These are phyloP conservation scores for Panulirus ornatus DNA, from an alignment of 1,140 invertebrate genomes.

Conservation along the genomic window DNA sequence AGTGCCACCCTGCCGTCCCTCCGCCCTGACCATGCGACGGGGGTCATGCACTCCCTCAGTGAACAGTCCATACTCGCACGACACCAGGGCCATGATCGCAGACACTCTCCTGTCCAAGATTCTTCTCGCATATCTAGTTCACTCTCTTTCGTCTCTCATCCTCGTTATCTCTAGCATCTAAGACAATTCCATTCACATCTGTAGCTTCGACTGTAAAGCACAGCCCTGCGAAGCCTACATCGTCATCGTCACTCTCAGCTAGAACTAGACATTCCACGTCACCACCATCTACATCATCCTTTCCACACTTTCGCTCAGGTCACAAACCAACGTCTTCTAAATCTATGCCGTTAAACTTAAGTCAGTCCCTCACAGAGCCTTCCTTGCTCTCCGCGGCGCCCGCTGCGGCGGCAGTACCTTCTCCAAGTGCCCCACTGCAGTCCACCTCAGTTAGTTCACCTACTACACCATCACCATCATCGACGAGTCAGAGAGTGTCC, in stretches of 20 bases:
- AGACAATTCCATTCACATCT: neutral
- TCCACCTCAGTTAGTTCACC: neutral
- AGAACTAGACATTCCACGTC: conserved; percentile 49
- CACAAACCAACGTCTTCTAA: conserved; percentile 13
- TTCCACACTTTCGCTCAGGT: conserved; percentile 13
- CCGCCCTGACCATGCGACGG: neutral
- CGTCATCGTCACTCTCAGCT: neutral
- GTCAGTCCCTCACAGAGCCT: too few relatives aligned
- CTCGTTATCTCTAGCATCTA: conserved; percentile 31
- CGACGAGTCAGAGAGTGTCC: neutral
- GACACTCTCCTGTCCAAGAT: conserved; percentile 11
- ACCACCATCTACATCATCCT: conserved; percentile 12
- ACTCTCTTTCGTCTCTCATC: conserved; percentile 19
- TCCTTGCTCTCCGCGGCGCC: neutral
- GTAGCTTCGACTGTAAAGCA: neutral
- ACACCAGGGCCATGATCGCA: neutral
- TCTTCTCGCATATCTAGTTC: conserved; percentile 25
- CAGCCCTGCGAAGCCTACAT: neutral
- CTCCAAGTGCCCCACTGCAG: neutral
- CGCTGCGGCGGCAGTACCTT: neutral
- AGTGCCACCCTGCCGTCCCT: conserved; percentile 30
- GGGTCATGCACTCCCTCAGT: conserved; percentile 36
- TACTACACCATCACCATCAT: neutral
- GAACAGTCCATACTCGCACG: conserved; percentile 15
- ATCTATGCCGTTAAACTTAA: conserved; percentile 8